Base-by-base conservation (phyloP, 2,113 vertebrate genomes). In the Cheilinus undulatus region DNA sequence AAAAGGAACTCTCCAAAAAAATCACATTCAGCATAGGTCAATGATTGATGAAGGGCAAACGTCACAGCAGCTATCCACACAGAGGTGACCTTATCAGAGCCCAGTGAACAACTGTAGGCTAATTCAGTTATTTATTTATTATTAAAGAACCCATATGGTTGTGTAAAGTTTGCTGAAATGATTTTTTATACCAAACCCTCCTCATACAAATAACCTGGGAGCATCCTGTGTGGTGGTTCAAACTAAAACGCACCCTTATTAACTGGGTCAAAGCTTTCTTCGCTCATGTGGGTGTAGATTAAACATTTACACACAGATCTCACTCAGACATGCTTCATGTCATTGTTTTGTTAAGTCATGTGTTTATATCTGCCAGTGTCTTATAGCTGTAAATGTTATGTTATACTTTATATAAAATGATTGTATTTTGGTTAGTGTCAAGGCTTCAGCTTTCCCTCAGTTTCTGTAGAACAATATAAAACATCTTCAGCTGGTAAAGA, bases 41-140 rank as follows among this genome's bases (percentile, higher is more conserved):
- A 73, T 87, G 66, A 84, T 86, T 87, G 36, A 85, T 78, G 23
- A 82, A 83, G 61, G 28, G 20, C 48, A 72, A 62, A 72, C 20
- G 19, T 64, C 64, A 68, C 22, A 28, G 20, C 36, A 51, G 67
- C 30, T 50, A 56, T 26, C 12, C 36, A 42, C 63, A 32, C n/a
- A 69, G 2, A 46, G 24, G 23, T 34, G 43, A 60, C 36, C 3
- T 20, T 63, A 27, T 36, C 14, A 4, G 7, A 13, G 42, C 22
- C 27, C 22, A 27, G 19, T 22, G 13, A 70, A 69, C 38, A 15
- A 22, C 59, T 30, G 24, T 23, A n/a, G 22, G 24, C 17, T 32
- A 1, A 26, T 9, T 58, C 11, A 51, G n/a, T 34, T 36, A 30
- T 45, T 51, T 26, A 2, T 40, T 45, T 2, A 12, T 34, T 13